These are phyloP conservation scores for Heterocephalus glaber DNA, from an alignment of 2,113 vertebrate species.

Conservation along the genomic window DNA sequence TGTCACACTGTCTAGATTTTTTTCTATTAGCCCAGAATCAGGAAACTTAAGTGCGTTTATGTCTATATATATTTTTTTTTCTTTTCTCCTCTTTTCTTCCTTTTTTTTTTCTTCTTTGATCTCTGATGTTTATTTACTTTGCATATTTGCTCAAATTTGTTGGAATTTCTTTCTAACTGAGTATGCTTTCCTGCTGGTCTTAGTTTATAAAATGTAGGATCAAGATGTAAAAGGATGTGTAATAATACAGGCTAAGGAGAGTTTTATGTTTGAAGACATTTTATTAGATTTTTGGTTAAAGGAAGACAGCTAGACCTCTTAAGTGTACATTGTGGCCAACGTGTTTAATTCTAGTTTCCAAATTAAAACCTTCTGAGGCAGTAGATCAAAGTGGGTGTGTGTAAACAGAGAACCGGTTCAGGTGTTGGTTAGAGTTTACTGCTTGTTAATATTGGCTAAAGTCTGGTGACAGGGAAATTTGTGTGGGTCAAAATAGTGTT, in stretches of 20 bases:
- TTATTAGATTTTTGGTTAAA: rapidly evolving
- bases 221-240: constrained; percentile 4
- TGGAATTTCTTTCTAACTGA: not conserved
- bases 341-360: constrained; percentile 4
- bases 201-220: not conserved
- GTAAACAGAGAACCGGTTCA: not conserved
- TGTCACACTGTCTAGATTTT: constrained; percentile 20
- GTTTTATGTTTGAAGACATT: constrained; percentile 36
- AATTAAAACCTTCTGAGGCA: constrained; percentile 41
- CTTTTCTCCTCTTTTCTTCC: not conserved
- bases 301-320: not conserved
- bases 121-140: not conserved
- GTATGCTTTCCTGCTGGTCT: constrained; percentile 9
- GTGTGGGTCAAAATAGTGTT: not conserved
- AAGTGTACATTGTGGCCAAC: not conserved
- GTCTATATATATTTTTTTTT: not conserved
- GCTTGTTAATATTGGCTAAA: not conserved
- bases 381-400: not conserved
- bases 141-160: not conserved
- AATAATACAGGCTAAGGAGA: not conserved
- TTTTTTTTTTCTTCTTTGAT: not conserved
- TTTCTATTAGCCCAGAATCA: not conserved
- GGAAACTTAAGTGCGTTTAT: not conserved
- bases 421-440: constrained; percentile 16
- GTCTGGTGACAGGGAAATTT: not conserved